Evolutionary conservation across 2,888 invertebrate genomes (phyloP).

Genomic region (Apamea crenata): DNA sequence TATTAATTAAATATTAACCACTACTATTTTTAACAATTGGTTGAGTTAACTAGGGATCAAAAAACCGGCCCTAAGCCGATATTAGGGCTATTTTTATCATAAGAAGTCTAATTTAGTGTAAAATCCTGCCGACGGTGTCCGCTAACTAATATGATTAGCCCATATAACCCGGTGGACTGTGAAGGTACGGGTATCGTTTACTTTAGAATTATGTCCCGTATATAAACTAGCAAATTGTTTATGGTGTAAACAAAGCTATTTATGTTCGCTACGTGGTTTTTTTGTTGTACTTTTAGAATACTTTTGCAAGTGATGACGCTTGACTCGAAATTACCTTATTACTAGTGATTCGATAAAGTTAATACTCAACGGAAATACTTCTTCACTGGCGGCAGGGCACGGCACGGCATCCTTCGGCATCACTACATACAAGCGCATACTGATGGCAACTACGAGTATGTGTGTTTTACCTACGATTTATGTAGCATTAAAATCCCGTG

Average conservation of each 20-base stretch:
- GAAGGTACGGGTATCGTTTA: constrained; percentile 36
- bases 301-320: background rate
- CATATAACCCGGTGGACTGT: constrained; percentile 33
- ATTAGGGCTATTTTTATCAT: constrained; percentile 15
- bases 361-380: background rate
- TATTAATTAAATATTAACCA: too few species aligned
- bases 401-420: too few species aligned
- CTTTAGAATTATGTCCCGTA: constrained; percentile 10
- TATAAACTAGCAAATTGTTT: constrained; percentile 17
- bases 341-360: background rate
- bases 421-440: too few species aligned
- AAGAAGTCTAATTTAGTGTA: constrained; percentile 59
- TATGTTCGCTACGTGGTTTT: background rate
- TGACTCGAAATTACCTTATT: too few species aligned
- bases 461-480: too few species aligned
- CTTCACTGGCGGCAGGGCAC: background rate
- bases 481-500: too few species aligned
- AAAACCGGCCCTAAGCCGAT: background rate
- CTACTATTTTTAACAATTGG: too few species aligned
- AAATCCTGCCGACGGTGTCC: constrained; percentile 39
- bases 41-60: too few species aligned
- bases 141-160: constrained; percentile 51
- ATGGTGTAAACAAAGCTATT: constrained; percentile 4
- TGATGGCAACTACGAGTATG: too few species aligned
- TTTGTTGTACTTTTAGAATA: too few species aligned